A percentile compares a stretch with the other conserved stretches of the same genome.
These are phyloP conservation scores for Drosophila kikkawai DNA, from an alignment of 1,140 invertebrate genomes.

Conservation along the genomic window DNA sequence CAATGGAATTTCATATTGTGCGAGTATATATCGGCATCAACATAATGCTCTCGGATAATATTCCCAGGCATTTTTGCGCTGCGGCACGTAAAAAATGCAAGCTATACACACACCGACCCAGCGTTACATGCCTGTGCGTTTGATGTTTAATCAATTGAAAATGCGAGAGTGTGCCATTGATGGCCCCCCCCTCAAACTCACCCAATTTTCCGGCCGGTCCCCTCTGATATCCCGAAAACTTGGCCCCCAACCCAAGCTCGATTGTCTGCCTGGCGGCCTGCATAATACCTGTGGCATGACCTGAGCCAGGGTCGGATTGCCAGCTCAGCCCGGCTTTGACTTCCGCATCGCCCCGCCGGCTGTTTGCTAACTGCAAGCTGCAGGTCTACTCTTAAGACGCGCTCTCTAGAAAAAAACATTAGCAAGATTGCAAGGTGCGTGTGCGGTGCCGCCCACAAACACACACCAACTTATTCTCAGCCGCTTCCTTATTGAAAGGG, in stretches of 20 bases:
- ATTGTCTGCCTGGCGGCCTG: constrained; percentile 56
- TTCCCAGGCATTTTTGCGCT: constrained; percentile 72
- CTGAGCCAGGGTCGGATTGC: constrained; percentile 27
- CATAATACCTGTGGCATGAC: constrained; percentile 32
- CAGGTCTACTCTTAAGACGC: constrained; percentile 51
- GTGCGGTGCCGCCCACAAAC: constrained; percentile 45
- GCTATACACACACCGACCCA: constrained; percentile 34
- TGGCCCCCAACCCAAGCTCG: constrained; percentile 46
- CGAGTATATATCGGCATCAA: constrained; percentile 60
- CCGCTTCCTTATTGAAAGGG: constrained; percentile 61
- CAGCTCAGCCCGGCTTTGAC: constrained; percentile 24
- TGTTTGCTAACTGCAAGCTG: constrained; percentile 59
- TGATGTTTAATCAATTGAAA: constrained; percentile 82
- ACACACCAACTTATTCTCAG: neutral
- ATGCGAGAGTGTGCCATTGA: constrained; percentile 61
- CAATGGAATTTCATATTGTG: constrained; percentile 80
- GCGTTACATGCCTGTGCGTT: constrained; percentile 28
- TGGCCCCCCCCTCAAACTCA: constrained; percentile 7
- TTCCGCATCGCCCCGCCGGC: constrained; percentile 62
- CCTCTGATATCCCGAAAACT: constrained; percentile 7
- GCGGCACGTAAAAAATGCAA: constrained; percentile 80
- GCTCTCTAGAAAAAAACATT: constrained; percentile 71
- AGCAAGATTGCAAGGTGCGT: constrained; percentile 83
- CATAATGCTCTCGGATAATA: constrained; percentile 74
- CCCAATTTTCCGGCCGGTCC: constrained; percentile 6